Evolutionary conservation across 2,797 vertebrate genomes (phyloP).

Genomic region (Periophthalmus magnuspinnatus): DNA sequence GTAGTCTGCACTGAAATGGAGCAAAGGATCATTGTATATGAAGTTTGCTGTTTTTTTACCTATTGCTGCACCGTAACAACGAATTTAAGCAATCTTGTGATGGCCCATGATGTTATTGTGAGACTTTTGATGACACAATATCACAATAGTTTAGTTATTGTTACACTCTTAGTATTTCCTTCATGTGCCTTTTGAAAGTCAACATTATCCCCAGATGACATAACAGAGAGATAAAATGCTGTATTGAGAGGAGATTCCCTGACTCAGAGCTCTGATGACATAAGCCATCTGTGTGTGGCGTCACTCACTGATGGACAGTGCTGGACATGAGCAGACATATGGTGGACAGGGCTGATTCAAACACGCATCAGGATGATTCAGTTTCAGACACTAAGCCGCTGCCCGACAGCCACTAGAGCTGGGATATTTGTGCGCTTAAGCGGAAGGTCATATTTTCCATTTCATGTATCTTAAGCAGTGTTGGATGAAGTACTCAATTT

Average conservation of each 20-base stretch:
- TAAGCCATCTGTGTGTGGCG: slow-evolving; percentile 46
- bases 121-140: too few species aligned
- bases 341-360: slow-evolving; percentile 4
- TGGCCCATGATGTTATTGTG: too few species aligned
- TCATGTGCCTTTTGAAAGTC: too few species aligned
- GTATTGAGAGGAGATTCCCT: slow-evolving; percentile 13
- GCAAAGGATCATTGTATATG: too few species aligned
- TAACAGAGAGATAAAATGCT: not conserved
- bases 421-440: slow-evolving; percentile 3
- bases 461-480: too few species aligned
- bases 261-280: slow-evolving; percentile 13
- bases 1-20: too few species aligned
- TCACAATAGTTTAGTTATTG: too few species aligned
- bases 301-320: slow-evolving; percentile 32
- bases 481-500: too few species aligned
- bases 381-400: slow-evolving; percentile 23
- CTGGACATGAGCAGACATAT: slow-evolving; percentile 1
- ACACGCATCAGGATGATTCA: slow-evolving; percentile 16
- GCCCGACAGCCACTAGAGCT: slow-evolving; percentile 4
- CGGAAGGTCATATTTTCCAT: not conserved
- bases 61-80: too few species aligned
- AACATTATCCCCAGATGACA: not conserved
- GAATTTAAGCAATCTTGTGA: too few species aligned
- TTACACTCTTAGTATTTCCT: too few species aligned
- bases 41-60: too few species aligned